A percentile compares a stretch with the other conserved stretches of the same genome.
phyloP scores from a whole-genome alignment of 2,888 invertebrate species.

The Synanthedon formicaeformis region DNA sequence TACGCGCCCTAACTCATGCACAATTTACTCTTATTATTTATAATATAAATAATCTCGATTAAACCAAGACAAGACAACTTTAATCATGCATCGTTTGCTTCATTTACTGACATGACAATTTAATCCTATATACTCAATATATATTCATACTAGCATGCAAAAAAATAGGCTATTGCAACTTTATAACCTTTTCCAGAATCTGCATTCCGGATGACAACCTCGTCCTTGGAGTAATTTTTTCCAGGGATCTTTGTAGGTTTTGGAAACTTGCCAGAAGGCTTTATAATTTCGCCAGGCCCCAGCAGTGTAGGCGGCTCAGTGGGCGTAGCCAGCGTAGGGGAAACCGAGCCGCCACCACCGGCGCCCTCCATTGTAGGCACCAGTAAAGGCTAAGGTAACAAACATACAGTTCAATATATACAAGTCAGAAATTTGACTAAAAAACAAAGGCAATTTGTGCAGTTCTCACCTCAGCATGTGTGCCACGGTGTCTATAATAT shows the following conservation, averaged over 20 bases:
- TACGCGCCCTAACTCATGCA: too few species aligned
- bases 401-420: not conserved
- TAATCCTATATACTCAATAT: not conserved
- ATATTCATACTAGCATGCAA: not conserved
- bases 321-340: slow-evolving; percentile 71
- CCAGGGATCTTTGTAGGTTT: slow-evolving; percentile 92
- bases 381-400: slow-evolving; percentile 38
- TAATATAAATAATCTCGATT: too few species aligned
- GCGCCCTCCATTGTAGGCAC: slow-evolving; percentile 68
- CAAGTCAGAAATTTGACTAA: not conserved
- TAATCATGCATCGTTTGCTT: slow-evolving; percentile 4
- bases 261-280: slow-evolving; percentile 88
- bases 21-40: too few species aligned
- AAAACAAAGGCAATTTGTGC: not conserved
- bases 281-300: slow-evolving; percentile 86
- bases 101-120: not conserved
- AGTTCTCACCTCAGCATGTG: slow-evolving; percentile 68
- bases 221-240: slow-evolving; percentile 94
- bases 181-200: slow-evolving; percentile 93
- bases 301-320: slow-evolving; percentile 72
- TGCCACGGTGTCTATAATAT: slow-evolving; percentile 82
- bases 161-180: not conserved
- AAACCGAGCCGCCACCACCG: slow-evolving; percentile 56
- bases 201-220: slow-evolving; percentile 93
- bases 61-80: not conserved